Base-by-base conservation (phyloP, 2,888 invertebrate genomes). In the Meandrusa payeni region DNA sequence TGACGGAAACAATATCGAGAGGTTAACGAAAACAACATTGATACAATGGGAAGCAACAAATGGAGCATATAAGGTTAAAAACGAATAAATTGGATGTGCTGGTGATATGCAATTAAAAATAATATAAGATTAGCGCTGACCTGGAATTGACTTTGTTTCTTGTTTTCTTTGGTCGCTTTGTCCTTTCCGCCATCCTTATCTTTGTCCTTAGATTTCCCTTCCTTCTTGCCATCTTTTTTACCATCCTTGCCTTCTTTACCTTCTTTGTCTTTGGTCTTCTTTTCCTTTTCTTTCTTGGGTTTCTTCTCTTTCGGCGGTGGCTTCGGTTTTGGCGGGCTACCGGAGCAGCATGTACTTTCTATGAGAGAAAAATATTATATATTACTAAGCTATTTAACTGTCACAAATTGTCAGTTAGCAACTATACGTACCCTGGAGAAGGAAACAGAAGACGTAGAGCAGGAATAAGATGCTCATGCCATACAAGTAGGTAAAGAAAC, bases 401-500 rank as follows among this genome's bases (percentile, higher is more conserved):
- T n/a, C n/a, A n/a, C n/a, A n/a, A n/a, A n/a, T n/a, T n/a, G n/a
- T n/a, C n/a, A n/a, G n/a, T n/a, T n/a, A n/a, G n/a, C n/a, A n/a
- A 22, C 0, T 31, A 15, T 28, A 43, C 44, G 10, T 69, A 91
- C 91, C 91, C 91, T 96, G 96, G 59, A 97, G 91, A 63, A 97
- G 90, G 90, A 97, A 97, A 89, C 96, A 96, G 91, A 97, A 97
- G 57, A 97, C 96, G 89, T 97, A 97, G 59, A 97, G 90, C 72
- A 97, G 91, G 89, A 97, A 97, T 64, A 97, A 89, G 81, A 97
- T 96, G 88, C 96, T 96, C 89, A 94, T 93, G 66, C 96, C 95
- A 82, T 97, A 97, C 52, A 97, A 90, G 88, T 97, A 97, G 53
- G 96, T 96, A 90, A 97, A 97, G 90, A 97, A 96, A 59, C 96